phyloP scores from a whole-genome alignment of 2,113 vertebrate species.

The Chionis minor region DNA sequence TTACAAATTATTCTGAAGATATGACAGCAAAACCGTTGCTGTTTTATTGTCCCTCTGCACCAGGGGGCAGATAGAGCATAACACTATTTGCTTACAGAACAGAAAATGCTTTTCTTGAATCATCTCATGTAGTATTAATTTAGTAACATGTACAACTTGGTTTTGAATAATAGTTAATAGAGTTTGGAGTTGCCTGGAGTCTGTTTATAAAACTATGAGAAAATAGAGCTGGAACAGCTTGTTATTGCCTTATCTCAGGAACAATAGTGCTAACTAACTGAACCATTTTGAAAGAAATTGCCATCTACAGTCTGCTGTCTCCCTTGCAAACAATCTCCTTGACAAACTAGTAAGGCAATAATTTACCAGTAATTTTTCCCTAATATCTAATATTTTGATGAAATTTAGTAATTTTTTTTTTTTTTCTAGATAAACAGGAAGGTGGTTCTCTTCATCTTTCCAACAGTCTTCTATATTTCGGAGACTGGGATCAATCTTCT shows the following conservation, averaged over 20 bases:
- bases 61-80: not conserved
- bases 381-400: not conserved
- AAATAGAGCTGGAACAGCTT: not conserved
- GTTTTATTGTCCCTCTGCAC: not conserved
- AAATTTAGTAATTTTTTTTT: not conserved
- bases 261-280: not conserved
- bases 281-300: not conserved
- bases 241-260: not conserved
- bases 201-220: not conserved
- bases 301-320: not conserved
- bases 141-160: not conserved
- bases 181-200: not conserved
- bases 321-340: not conserved
- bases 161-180: not conserved
- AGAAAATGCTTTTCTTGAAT: not conserved
- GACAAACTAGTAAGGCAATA: not conserved
- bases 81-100: not conserved
- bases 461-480: not conserved
- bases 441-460: not conserved
- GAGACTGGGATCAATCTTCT: not conserved
- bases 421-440: not conserved
- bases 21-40: not conserved
- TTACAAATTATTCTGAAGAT: slow-evolving; percentile 7
- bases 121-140: not conserved
- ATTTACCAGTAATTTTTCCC: not conserved